phyloP scores from a whole-genome alignment of 2,888 invertebrate genomes.

The Dendrolimus houi region DNA sequence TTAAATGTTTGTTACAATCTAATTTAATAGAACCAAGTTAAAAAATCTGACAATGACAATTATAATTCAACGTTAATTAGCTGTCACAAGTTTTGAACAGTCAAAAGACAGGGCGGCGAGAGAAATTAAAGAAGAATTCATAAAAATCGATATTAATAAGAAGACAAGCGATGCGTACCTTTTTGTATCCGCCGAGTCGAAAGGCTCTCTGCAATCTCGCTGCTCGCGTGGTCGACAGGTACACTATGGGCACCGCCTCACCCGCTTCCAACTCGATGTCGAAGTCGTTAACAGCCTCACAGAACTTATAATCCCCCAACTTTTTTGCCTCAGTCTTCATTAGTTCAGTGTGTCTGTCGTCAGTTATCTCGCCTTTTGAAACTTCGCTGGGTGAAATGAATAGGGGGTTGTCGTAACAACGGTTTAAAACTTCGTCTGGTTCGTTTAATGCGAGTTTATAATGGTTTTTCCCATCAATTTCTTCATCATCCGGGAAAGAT shows the following conservation, averaged over 20 bases:
- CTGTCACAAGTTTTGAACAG: constrained; percentile 27
- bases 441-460: constrained; percentile 29
- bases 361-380: constrained; percentile 53
- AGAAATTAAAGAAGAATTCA: background rate
- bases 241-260: constrained; percentile 62
- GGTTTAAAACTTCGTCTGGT: constrained; percentile 37
- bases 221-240: constrained; percentile 69
- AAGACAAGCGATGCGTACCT: constrained; percentile 43
- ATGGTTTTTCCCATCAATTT: constrained; percentile 25
- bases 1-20: constrained; percentile 21
- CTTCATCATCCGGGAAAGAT: constrained; percentile 48
- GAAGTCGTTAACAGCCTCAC: constrained; percentile 64
- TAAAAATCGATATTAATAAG: constrained; percentile 9
- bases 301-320: constrained; percentile 63
- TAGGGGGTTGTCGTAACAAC: constrained; percentile 53
- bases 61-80: constrained; percentile 33
- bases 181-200: constrained; percentile 74
- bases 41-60: constrained; percentile 22
- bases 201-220: constrained; percentile 73
- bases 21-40: constrained; percentile 22
- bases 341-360: constrained; percentile 45
- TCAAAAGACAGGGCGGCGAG: background rate
- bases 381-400: constrained; percentile 50
- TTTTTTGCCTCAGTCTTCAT: constrained; percentile 57
- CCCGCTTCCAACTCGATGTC: constrained; percentile 59